Conservation (phyloP, 2,888 invertebrate genomes). For the Orthosia incerta region DNA sequence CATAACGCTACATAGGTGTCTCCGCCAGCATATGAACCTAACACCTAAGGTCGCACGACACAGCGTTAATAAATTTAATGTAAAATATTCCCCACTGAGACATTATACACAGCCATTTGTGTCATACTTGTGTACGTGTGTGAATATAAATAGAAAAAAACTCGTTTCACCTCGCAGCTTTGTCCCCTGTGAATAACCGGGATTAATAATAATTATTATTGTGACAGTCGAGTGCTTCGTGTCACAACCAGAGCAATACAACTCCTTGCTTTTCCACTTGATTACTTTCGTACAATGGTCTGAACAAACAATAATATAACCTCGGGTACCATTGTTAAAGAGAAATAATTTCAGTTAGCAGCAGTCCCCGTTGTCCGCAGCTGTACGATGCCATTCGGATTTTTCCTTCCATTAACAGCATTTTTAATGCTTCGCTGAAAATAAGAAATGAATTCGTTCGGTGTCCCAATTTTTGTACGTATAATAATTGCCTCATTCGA, state of each 20-base stretch:
- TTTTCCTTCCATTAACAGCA: conserved; percentile 63
- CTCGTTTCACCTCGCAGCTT: conserved; percentile 53
- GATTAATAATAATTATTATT: conserved; percentile 74
- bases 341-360: conserved; percentile 70
- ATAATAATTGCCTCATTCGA: conserved; percentile 41
- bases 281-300: conserved; percentile 79
- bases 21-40: conserved; percentile 21
- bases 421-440: conserved; percentile 59
- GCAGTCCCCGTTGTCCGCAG: conserved; percentile 56
- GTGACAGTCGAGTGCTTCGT: conserved; percentile 65
- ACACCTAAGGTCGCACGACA: conserved; percentile 41
- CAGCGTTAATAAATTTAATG: conserved; percentile 55
- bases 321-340: conserved; percentile 74
- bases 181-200: conserved; percentile 61
- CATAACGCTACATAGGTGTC: conserved; percentile 20
- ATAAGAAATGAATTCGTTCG: conserved; percentile 44
- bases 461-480: conserved; percentile 32
- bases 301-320: conserved; percentile 81
- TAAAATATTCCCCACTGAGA: conserved; percentile 53
- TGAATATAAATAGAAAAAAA: conserved; percentile 49
- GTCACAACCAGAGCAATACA: conserved; percentile 74
- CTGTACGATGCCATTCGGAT: conserved; percentile 60
- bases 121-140: conserved; percentile 42
- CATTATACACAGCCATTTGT: conserved; percentile 53
- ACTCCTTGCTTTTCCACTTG: conserved; percentile 80